Base-by-base conservation (phyloP, 2,113 vertebrate species). In the Nibea coibor region DNA sequence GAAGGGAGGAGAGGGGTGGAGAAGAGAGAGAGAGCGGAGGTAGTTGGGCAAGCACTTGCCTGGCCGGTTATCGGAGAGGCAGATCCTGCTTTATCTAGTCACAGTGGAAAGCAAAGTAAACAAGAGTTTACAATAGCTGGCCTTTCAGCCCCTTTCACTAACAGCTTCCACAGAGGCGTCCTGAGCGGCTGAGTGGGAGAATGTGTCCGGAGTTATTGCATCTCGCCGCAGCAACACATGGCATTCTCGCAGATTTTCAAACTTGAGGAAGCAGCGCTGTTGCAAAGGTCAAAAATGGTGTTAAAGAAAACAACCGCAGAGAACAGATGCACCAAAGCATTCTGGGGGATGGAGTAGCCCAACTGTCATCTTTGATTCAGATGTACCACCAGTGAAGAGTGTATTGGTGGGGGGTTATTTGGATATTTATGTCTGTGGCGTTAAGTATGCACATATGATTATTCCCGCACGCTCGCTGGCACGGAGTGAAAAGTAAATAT, bases 81-180 rank as follows among this genome's bases (percentile, higher is more conserved):
- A 81, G 86, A 93, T 93, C 90, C 91, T 83, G 87, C 88, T 90
- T 91, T 88, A 94, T 93, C 91, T 93, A 53, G 84, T 87, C 82
- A 81, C 87, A 72, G 70, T 81, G 88, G 72, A 87, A 93, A 87
- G 86, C 72, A 93, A 92, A 91, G 89, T 82, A 93, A 93, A 93
- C 89, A 92, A 65, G 71, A 84, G 85, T 87, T 89, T 88, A 90
- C 90, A 89, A 91, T 87, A 80, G 88, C 53, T 75, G 81, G 77
- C 82, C 91, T 87, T 90, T 90, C 82, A 83, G 80, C 50, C 78
- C 47, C 81, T 76, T 81, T 83, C 77, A 81, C 87, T 84, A 47
- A 81, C 83, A 83, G 80, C 85, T 75, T 70, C 72, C 64, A 59
- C 79, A 71, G 71, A 84, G 82, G 83, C 72, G 0, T 76, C 84